Base-by-base conservation (phyloP, 2,888 invertebrate genomes). In the Aelia acuminata region DNA sequence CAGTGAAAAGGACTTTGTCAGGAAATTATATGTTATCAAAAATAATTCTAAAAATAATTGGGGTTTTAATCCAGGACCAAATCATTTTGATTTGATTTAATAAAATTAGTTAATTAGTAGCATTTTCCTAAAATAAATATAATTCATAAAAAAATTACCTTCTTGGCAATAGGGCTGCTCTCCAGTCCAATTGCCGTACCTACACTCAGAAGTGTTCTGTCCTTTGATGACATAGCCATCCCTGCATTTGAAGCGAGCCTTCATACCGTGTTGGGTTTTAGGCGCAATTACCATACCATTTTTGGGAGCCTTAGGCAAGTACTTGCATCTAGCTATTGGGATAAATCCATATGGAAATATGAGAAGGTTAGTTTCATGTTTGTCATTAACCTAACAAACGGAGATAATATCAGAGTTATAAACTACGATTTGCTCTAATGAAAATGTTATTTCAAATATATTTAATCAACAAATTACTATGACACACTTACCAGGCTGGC, bases 221-320 rank as follows among this genome's bases (percentile, higher is more conserved):
- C 94, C 95, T 70, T 95, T 94, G n/a, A 98, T 93, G 89, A 95
- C 95, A 92, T 94, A 99, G 0, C 99, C 99, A 91, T 99, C 98
- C 91, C 97, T 96, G 92, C 99, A 99, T 90, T 96, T 95, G 92
- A 98, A 99, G 48, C 96, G 94, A 0, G 99, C 99, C 91, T 96
- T 96, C 96, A 98, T 98, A 0, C 98, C 98, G 91, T 99, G 99
- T 90, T 98, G 97, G n/a, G 98, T 98, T 92, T 98, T 98, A 0
- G 99, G 98, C 1, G 98, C 99, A 89, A 99, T 96, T 8, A 99
- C 98, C 95, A 98, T 97, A 0, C 99, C 99, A 91, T 98, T 96
- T 88, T 96, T 96, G 0, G 99, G 98, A 7, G 95, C 94, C 89
- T 94, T 95, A 0, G 98, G 98, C 94, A 98, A 95, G 91, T 92